Conservation (phyloP, 1,140 invertebrate genomes). For the Mycetomoellerius zeteki region DNA sequence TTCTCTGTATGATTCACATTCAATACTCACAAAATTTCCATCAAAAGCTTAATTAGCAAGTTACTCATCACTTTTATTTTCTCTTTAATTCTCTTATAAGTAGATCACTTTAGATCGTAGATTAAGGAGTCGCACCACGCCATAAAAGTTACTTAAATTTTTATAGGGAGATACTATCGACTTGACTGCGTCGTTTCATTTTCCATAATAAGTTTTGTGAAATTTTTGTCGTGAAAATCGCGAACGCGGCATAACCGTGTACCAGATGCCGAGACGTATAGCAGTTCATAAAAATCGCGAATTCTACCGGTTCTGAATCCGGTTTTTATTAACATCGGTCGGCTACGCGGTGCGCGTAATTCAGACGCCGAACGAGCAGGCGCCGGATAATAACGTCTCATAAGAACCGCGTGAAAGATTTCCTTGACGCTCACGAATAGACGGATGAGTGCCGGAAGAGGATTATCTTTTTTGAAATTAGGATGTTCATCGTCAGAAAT, state of each 20-base stretch:
- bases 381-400: slow-evolving; percentile 16
- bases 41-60: slow-evolving; percentile 23
- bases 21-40: neutral
- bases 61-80: slow-evolving; percentile 4
- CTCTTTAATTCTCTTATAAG: slow-evolving; percentile 14
- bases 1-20: neutral
- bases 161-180: neutral
- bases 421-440: neutral
- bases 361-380: neutral
- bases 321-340: slow-evolving; percentile 59
- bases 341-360: slow-evolving; percentile 8
- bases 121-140: slow-evolving; percentile 1
- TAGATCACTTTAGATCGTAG: slow-evolving; percentile 6
- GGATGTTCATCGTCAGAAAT: neutral
- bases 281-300: slow-evolving; percentile 46
- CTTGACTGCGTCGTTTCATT: slow-evolving; percentile 15
- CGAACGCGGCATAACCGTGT: slow-evolving; percentile 9
- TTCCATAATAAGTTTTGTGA: slow-evolving; percentile 17
- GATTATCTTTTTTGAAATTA: slow-evolving; percentile 1
- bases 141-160: slow-evolving; percentile 9
- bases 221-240: slow-evolving; percentile 8
- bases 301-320: slow-evolving; percentile 70
- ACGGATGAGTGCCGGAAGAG: neutral
- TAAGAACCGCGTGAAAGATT: neutral
- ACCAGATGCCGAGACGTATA: neutral